phyloP scores from a whole-genome alignment of 2,113 vertebrate genomes.

The Phoenicopterus ruber region DNA sequence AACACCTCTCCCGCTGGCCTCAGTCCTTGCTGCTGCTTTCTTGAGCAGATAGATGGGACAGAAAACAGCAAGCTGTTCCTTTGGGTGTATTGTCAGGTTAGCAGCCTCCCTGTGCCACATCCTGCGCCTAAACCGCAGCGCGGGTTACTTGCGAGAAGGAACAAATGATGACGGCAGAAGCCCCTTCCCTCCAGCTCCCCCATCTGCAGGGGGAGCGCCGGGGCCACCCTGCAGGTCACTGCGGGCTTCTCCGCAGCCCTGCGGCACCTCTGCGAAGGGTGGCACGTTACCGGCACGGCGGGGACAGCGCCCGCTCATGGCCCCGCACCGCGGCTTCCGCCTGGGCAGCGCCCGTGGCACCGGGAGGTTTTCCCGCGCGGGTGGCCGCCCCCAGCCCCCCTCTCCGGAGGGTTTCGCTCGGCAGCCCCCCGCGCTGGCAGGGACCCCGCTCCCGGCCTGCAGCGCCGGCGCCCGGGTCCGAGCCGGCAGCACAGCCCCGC shows the following conservation, averaged over 20 bases:
- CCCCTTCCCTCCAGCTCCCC: neutral
- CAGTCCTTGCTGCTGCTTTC: neutral
- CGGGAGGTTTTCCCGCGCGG: neutral
- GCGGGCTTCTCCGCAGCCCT: neutral
- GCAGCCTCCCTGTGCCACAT: neutral
- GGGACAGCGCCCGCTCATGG: too few relatives aligned
- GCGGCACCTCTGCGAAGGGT: neutral
- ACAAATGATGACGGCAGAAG: neutral
- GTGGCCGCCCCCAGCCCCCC: neutral
- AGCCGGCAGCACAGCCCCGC: too few relatives aligned
- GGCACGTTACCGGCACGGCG: too few relatives aligned
- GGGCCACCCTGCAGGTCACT: fast-evolving
- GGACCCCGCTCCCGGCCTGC: neutral
- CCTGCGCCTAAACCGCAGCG: neutral
- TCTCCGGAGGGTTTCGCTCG: neutral
- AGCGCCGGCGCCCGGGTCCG: neutral
- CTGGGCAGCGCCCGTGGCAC: neutral
- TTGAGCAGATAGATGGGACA: neutral
- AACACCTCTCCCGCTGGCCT: too few relatives aligned
- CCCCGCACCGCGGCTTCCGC: neutral
- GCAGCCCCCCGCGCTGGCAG: neutral
- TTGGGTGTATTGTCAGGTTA: neutral
- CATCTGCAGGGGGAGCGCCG: neutral
- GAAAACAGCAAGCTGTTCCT: neutral
- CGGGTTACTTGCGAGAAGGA: neutral